Conservation (phyloP, 2,113 vertebrate species). For the Scytalopus superciliaris region DNA sequence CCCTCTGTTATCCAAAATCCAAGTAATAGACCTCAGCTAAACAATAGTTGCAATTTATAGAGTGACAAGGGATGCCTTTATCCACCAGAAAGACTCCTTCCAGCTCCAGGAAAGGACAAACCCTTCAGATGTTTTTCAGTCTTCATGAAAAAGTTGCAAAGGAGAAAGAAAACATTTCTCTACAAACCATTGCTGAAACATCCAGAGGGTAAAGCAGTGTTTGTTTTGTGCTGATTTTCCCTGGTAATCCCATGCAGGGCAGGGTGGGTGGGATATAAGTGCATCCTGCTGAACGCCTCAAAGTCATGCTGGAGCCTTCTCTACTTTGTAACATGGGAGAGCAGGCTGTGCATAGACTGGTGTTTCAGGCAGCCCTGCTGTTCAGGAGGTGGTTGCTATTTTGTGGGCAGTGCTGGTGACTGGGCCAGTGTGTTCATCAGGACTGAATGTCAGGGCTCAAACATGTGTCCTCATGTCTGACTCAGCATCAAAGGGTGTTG, state of each 20-base stretch:
- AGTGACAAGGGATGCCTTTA: slow-evolving; percentile 2
- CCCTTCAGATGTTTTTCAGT: not conserved
- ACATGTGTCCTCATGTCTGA: not conserved
- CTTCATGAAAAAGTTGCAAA: not conserved
- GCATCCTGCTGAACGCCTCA: not conserved
- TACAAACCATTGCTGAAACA: not conserved
- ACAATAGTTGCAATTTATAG: slow-evolving; percentile 49
- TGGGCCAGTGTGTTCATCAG: not conserved
- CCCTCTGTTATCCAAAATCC: slow-evolving; percentile 55
- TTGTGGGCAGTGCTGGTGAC: not conserved
- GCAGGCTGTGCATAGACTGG: not conserved
- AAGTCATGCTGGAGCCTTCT: not conserved
- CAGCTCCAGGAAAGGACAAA: not conserved
- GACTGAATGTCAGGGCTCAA: not conserved
- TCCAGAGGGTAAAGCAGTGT: not conserved
- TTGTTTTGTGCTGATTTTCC: not conserved
- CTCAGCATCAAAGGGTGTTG: not conserved
- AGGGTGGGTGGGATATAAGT: not conserved
- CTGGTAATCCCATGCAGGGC: not conserved
- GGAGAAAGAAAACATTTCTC: not conserved
- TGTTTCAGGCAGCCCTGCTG: not conserved
- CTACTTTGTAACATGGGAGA: not conserved
- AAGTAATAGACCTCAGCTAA: slow-evolving; percentile 53
- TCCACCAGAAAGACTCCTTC: slow-evolving; percentile 8
- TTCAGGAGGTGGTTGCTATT: no score